These are phyloP conservation scores for Xestia ashworthii DNA, from an alignment of 2,888 invertebrate species.

Conservation along the genomic window DNA sequence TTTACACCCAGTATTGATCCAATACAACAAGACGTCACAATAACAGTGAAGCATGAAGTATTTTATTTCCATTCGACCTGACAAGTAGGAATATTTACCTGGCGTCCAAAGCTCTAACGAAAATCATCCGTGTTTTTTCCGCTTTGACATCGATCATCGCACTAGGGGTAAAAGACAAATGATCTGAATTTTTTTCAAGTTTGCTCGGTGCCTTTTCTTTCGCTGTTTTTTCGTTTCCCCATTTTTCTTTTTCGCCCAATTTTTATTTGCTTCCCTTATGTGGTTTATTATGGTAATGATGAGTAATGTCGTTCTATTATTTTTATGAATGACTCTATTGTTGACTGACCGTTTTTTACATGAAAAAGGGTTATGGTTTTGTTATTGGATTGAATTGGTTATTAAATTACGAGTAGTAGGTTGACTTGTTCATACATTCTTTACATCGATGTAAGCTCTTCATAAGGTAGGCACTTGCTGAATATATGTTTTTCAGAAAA, in stretches of 20 bases:
- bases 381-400: not conserved
- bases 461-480: too few species aligned
- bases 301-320: slow-evolving; percentile 52
- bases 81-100: slow-evolving; percentile 65
- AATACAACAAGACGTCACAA: slow-evolving; percentile 12
- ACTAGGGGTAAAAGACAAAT: slow-evolving; percentile 72
- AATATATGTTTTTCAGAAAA: too few species aligned
- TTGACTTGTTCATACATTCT: too few species aligned
- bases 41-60: slow-evolving; percentile 33
- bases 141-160: slow-evolving; percentile 70
- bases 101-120: slow-evolving; percentile 49
- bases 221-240: slow-evolving; percentile 11
- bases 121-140: slow-evolving; percentile 70
- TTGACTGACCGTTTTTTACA: slow-evolving; percentile 33
- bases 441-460: too few species aligned
- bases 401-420: too few species aligned
- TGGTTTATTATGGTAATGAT: slow-evolving; percentile 58
- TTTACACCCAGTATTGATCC: not conserved
- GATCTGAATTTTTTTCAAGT: slow-evolving; percentile 70
- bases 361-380: slow-evolving; percentile 9
- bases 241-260: slow-evolving; percentile 24
- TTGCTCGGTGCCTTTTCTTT: slow-evolving; percentile 12
- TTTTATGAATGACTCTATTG: slow-evolving; percentile 44
- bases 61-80: slow-evolving; percentile 61
- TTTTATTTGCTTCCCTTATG: slow-evolving; percentile 51